Evolutionary conservation across 1,140 invertebrate genomes (phyloP).

Genomic region (Orchesella cincta): DNA sequence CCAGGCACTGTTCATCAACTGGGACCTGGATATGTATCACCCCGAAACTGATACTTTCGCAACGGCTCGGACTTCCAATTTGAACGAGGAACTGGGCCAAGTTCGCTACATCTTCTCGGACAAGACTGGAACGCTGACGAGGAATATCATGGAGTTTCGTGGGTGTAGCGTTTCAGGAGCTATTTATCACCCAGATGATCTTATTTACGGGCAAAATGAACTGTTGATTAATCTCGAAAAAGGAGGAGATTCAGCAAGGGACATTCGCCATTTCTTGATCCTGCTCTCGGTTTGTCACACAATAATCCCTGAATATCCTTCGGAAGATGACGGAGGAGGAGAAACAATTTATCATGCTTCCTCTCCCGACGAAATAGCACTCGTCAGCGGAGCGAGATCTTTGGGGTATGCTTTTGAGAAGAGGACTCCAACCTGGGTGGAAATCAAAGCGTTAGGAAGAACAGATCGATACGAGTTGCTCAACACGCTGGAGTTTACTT

Average conservation of each 20-base stretch:
- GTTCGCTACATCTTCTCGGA: slow-evolving; percentile 95
- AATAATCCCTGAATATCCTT: slow-evolving; percentile 84
- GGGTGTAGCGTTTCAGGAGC: slow-evolving; percentile 79
- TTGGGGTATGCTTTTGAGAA: slow-evolving; percentile 89
- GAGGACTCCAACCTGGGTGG: slow-evolving; percentile 78
- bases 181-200: slow-evolving; percentile 63
- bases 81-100: slow-evolving; percentile 99
- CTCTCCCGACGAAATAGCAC: slow-evolving; percentile 82
- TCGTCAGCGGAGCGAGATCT: slow-evolving; percentile 85
- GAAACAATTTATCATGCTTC: slow-evolving; percentile 90
- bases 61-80: slow-evolving; percentile 94
- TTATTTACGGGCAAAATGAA: slow-evolving; percentile 29
- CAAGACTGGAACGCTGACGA: slow-evolving; percentile 95
- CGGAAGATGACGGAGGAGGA: slow-evolving; percentile 53
- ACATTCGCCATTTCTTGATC: slow-evolving; percentile 81
- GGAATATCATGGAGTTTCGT: slow-evolving; percentile 98
- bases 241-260: slow-evolving; percentile 56
- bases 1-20: slow-evolving; percentile 91
- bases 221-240: slow-evolving; percentile 45
- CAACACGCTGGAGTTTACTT: slow-evolving; percentile 96
- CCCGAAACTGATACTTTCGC: slow-evolving; percentile 88
- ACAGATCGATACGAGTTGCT: slow-evolving; percentile 79
- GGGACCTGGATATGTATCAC: slow-evolving; percentile 97
- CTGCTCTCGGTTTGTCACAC: slow-evolving; percentile 96
- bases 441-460: slow-evolving; percentile 71